Evolutionary conservation across 1,140 invertebrate genomes (phyloP).

Genomic region (Doryteuthis pealeii): DNA sequence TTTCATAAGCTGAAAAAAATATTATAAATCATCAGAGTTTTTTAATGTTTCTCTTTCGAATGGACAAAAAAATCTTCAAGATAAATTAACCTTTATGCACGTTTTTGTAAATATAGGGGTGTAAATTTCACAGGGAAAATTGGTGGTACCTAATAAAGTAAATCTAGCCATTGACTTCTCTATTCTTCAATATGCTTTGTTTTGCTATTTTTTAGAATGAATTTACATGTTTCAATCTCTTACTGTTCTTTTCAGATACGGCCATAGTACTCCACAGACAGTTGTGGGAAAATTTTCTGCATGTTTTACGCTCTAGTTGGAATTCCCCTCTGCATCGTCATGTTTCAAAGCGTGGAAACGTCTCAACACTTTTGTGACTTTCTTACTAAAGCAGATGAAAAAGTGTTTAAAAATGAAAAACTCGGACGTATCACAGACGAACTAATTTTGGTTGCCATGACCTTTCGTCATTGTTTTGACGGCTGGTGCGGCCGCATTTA

Average conservation of each 20-base stretch:
- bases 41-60: too few relatives aligned
- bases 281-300: slow-evolving; percentile 59
- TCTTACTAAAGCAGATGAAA: slow-evolving; percentile 51
- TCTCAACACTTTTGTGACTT: slow-evolving; percentile 60
- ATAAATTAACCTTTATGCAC: too few relatives aligned
- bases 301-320: slow-evolving; percentile 60
- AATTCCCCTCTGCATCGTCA: slow-evolving; percentile 58
- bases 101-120: too few relatives aligned
- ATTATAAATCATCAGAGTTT: too few relatives aligned
- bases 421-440: slow-evolving; percentile 84
- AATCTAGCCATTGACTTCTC: too few relatives aligned
- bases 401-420: slow-evolving; percentile 53
- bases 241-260: slow-evolving; percentile 59
- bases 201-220: too few relatives aligned
- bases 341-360: slow-evolving; percentile 62
- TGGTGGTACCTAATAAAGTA: too few relatives aligned
- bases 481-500: slow-evolving; percentile 93
- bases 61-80: too few relatives aligned
- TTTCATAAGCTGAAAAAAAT: too few relatives aligned
- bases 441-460: slow-evolving; percentile 93
- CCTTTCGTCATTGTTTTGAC: slow-evolving; percentile 93
- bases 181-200: too few relatives aligned
- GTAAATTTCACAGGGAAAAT: too few relatives aligned
- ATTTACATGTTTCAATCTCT: too few relatives aligned
- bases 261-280: slow-evolving; percentile 63